Base-by-base conservation (phyloP, 1,140 invertebrate species). In the Pentalonia nigronervosa region DNA sequence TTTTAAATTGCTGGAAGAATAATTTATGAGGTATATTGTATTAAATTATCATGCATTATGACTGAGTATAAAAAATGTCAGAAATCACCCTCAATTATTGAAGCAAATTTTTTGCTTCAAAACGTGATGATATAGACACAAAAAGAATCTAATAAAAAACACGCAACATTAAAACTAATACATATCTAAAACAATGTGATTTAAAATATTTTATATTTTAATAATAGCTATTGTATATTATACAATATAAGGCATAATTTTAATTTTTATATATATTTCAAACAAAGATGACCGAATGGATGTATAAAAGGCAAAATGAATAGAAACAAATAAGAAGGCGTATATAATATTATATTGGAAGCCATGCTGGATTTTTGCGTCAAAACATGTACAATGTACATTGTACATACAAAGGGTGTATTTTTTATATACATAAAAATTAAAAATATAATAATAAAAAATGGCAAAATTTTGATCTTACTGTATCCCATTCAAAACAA, bases 381-480 rank as follows among this genome's bases (percentile, higher is more conserved):
- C 20, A 89, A 89, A 53, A 89, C 87, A 53, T 87, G 25, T 48
- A n/a, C n/a, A n/a, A n/a, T n/a, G n/a, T n/a, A n/a, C n/a, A n/a
- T n/a, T n/a, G n/a, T n/a, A 8, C 21, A n/a, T 47, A 89, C 87
- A 89, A 50, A 87, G 86, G 86, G 86, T 87, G 86, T 87, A 47
- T 87, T 87, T 84, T 87, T 87, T 87, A 50, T 87, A 25, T 8
- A 25, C 7, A 53, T 1, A 21, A 34, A 89, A 23, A n/a, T 36
- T 36, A 56, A 89, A 53, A 53, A 36, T 36, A 25, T 17, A 88
- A 53, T 34, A 89, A 89, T 36, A 89, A 53, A 56, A 88, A 88
- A 88, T 36, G n/a, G 48, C 50, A 56, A 89, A 36, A 23, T 56
- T 36, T 41, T 21, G 48, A 56, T 89, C 34, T 36, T 25, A 36